A percentile compares a stretch with the other conserved stretches of the same genome.
phyloP scores from a whole-genome alignment of 1,140 invertebrate genomes.

The Pseudomyrmex dendroicus region DNA sequence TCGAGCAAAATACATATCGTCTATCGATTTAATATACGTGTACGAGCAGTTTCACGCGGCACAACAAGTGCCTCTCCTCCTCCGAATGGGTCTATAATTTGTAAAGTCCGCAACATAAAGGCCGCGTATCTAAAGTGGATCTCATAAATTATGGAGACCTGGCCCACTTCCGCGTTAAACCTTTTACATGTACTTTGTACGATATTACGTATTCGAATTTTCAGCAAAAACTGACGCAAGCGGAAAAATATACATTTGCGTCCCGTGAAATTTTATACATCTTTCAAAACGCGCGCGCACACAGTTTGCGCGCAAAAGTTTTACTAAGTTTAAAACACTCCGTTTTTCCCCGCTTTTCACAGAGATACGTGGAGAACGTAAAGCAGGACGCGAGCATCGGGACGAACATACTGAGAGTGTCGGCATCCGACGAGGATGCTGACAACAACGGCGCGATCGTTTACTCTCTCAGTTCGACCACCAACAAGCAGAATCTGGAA shows the following conservation, averaged over 20 bases:
- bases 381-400: constrained; percentile 98
- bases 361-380: constrained; percentile 98
- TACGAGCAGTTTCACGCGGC: neutral
- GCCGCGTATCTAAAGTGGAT: constrained; percentile 24
- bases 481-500: constrained; percentile 93
- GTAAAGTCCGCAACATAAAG: neutral
- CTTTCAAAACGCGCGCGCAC: neutral
- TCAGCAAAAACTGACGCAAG: too few relatives aligned
- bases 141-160: constrained; percentile 36
- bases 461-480: constrained; percentile 94
- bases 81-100: constrained; percentile 24
- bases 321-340: neutral
- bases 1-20: constrained; percentile 5
- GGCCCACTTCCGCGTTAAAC: constrained; percentile 8
- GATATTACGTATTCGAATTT: too few relatives aligned
- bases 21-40: constrained; percentile 20
- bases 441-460: constrained; percentile 98
- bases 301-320: neutral
- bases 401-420: constrained; percentile 96
- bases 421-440: constrained; percentile 97
- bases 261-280: neutral
- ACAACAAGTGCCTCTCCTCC: neutral
- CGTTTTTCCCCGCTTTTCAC: constrained; percentile 71
- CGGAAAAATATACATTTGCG: too few relatives aligned
- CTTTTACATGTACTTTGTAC: neutral